phyloP scores from a whole-genome alignment of 2,113 vertebrate species.

The Etia nguti region DNA sequence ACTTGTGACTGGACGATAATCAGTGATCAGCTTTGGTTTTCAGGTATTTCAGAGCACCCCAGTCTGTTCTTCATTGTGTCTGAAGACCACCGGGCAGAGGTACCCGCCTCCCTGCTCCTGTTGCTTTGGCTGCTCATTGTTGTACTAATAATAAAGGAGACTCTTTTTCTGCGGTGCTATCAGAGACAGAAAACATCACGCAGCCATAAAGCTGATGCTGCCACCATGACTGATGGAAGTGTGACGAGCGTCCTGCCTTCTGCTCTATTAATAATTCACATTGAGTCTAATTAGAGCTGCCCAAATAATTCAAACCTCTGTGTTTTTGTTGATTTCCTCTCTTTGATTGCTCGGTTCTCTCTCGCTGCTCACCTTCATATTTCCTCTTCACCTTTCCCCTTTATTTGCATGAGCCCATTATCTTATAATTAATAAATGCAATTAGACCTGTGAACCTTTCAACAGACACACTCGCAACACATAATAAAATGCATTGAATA shows the following conservation, averaged over 20 bases:
- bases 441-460: not conserved
- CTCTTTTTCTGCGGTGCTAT: not conserved
- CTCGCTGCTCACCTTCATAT: not conserved
- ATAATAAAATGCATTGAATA: not conserved
- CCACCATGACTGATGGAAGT: not conserved
- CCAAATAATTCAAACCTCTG: not conserved
- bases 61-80: not conserved
- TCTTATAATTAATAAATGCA: not conserved
- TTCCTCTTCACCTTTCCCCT: not conserved
- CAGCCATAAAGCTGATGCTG: not conserved
- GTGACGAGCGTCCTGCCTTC: not conserved
- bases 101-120: not conserved
- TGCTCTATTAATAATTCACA: not conserved
- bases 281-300: not conserved
- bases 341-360: not conserved
- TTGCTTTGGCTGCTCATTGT: not conserved
- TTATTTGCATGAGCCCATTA: not conserved
- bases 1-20: not conserved
- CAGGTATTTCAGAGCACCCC: not conserved
- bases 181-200: not conserved
- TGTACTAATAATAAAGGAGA: not conserved
- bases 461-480: not conserved
- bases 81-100: not conserved
- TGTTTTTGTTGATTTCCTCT: not conserved
- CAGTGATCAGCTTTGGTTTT: not conserved